Base-by-base conservation (phyloP, 2,888 invertebrate species). In the Elegia similella region DNA sequence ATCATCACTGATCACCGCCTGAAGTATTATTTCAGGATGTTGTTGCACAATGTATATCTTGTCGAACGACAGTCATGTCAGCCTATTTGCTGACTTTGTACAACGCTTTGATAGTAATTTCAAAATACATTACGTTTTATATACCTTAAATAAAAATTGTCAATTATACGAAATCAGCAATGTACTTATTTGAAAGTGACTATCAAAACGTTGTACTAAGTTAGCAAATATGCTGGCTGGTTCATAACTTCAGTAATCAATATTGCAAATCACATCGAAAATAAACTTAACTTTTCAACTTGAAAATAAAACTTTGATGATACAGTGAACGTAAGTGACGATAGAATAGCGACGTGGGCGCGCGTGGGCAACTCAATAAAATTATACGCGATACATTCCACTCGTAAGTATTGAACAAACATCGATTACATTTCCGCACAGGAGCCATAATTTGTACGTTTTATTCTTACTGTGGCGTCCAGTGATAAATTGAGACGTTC, bases 401-500 rank as follows among this genome's bases (percentile, higher is more conserved):
- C 66, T 76, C 70, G 69, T 80, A 74, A 79, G 78, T 76, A 78
- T 74, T 73, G 65, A 67, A 69, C 63, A 67, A 68, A 73, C 72
- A 75, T 76, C 72, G 76, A 80, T 78, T 74, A 77, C 72, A 69
- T 77, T 76, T 78, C 74, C 72, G 67, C 73, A 73, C 70, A 72
- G 72, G 64, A 71, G 74, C 76, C 73, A 78, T 83, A 77, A 74
- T 74, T 77, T 60, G 64, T 64, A 72, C 68, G 76, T 78, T 82
- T 84, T 78, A 83, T 82, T 79, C 74, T 66, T 72, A 66, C 70
- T 66, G 67, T 69, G 68, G 67, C 59, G 55, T 67, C 68, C 64
- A 75, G 81, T 75, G 79, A 80, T 84, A 83, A 82, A 86, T 87
- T 81, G 78, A 86, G 84, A 80, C 76, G 79, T 83, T 80, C 63